Evolutionary conservation across 2,113 vertebrate genomes (phyloP), one percentile per base, ranked within the genome.

Genomic region (Motacilla alba): DNA sequence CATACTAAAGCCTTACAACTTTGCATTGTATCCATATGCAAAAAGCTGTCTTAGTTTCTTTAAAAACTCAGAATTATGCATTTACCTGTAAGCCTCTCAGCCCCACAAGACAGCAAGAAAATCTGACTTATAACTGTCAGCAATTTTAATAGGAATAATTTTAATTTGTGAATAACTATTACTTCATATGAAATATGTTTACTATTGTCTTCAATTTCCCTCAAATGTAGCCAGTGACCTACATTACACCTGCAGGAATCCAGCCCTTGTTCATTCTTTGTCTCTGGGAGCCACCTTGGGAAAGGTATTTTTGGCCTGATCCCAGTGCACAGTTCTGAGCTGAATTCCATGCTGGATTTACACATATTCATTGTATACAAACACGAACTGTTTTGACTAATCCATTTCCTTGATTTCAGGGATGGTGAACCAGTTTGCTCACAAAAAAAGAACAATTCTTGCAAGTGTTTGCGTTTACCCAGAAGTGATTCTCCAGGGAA

Each of bases 221-320:
- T 83, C 33, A 80, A 63, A 63, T 1, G 1, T 22, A 86, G 72
- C 17, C 68, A 52, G 43, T 22, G 37, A 90, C 80, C 86, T 67
- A 90, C 69, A 83, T 90, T 92, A 77, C 68, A 94, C 68, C 86
- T 78, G 37, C 33, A 92, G 79, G 77, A 92, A 88, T 62, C 63
- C 83, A 80, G 41, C 35, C 83, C 59, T 67, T 39, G 80, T 83
- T 90, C 63, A 67, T 78, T 53, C 63, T 76, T 82, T 69, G 75
- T 70, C 82, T 93, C 59, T 75, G 43, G 17, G 5, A 95, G 31
- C 68, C 2, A 7, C 68, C 64, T 70, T 55, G 76, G 92, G 89
- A 96, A 94, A 94, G 72, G 60, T 16, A 31, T 46, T 83, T 94
- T 76, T 94, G 94, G 88, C 76, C 44, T 63, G 55, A 63, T 83